Base-by-base conservation (phyloP, 2,113 vertebrate genomes). In the Pagrus major region DNA sequence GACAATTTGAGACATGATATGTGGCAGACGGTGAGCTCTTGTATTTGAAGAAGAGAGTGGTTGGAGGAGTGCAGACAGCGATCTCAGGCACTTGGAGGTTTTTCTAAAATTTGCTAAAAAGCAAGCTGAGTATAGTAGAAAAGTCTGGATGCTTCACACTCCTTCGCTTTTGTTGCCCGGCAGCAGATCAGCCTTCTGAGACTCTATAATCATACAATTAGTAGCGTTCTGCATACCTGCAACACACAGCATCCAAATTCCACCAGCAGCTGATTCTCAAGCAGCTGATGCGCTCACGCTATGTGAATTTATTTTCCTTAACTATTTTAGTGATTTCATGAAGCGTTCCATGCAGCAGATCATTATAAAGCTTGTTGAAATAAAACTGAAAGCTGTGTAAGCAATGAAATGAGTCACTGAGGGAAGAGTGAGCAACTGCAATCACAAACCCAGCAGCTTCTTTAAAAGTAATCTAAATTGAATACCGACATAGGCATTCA, bases 361-460 rank as follows among this genome's bases (percentile, higher is more conserved):
- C 60, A 77, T 79, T 81, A 56, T 20, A 37, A 16, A 76, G 42
- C 54, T 69, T 56, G 70, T 7, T 69, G 81, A 65, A 71, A 72
- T 72, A 71, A 71, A 83, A 71, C 20, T 15, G n/a, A 49, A 31
- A 69, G 6, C 46, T n/a, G 49, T 52, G 25, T 42, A 71, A 75
- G 75, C 44, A 60, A 66, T 69, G 41, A 64, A 74, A 86, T 67
- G 63, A 81, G 37, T 78, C 64, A 77, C 33, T 11, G 37, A 55
- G 35, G 52, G 68, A 70, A 51, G n/a, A 81, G 9, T 69, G 33
- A 65, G 58, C 63, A 52, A 52, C 31, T 9, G 71, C 72, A 81
- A 82, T 78, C 75, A 74, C 67, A 76, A 76, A 78, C 47, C 39
- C 31, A 76, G 76, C 75, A 35, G 59, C 25, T 59, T 55, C 65